Percentiles rank a stretch among this genome's conserved stretches.
Conservation (phyloP, 2,797 vertebrate genomes). For the Gymnoscopelus braueri region DNA sequence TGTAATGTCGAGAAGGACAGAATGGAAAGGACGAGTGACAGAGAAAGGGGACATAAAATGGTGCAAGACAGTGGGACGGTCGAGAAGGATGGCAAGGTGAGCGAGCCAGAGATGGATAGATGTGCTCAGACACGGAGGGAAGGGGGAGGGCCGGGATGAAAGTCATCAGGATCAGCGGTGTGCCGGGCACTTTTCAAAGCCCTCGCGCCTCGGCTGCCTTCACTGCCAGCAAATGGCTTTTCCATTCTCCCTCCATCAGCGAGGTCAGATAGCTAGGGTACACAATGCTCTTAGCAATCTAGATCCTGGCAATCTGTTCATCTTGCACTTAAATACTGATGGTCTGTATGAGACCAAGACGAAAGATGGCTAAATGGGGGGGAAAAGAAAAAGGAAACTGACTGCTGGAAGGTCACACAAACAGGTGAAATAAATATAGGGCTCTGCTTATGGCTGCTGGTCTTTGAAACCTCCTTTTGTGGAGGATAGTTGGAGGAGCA, state of each 20-base stretch:
- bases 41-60: slow-evolving; percentile 20
- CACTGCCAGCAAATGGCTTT: slow-evolving; percentile 55
- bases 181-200: slow-evolving; percentile 40
- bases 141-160: neutral
- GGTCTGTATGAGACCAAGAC: slow-evolving; percentile 12
- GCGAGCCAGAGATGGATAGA: too few relatives aligned
- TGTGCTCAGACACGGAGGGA: too few relatives aligned
- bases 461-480: too few relatives aligned
- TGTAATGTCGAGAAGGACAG: slow-evolving; percentile 4
- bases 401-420: too few relatives aligned
- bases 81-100: neutral
- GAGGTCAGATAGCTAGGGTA: slow-evolving; percentile 56
- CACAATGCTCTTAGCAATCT: slow-evolving; percentile 60
- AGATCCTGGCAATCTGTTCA: slow-evolving; percentile 62
- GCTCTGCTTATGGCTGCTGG: too few relatives aligned
- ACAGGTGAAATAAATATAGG: too few relatives aligned
- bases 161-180: slow-evolving; percentile 16
- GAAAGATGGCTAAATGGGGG: slow-evolving; percentile 19
- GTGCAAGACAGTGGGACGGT: slow-evolving; percentile 18
- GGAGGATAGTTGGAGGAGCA: too few relatives aligned
- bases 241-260: slow-evolving; percentile 57
- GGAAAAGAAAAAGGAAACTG: neutral
- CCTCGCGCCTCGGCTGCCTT: slow-evolving; percentile 41
- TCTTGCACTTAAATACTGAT: slow-evolving; percentile 57
- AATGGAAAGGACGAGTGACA: slow-evolving; percentile 2